Conservation (phyloP, 2,797 vertebrate genomes). For the Argyrosomus regius region DNA sequence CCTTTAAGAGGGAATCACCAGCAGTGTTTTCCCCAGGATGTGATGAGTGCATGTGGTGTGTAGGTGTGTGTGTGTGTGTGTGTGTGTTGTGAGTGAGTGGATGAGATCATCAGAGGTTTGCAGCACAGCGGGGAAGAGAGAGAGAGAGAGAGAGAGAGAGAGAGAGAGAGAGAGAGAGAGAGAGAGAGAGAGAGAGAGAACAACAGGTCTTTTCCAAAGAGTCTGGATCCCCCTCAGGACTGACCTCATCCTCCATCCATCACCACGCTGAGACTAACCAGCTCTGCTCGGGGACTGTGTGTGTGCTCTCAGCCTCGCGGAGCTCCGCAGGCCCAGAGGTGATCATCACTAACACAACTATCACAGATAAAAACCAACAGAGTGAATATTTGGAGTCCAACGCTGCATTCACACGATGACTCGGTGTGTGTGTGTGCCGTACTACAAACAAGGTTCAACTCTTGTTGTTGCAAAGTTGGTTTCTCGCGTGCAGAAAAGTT, state of each 20-base stretch:
- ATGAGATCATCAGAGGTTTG: no score
- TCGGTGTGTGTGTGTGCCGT: no score
- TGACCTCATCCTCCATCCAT: constrained; percentile 72
- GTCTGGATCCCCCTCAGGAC: constrained; percentile 69
- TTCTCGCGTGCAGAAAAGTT: no score
- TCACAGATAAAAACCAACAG: not conserved
- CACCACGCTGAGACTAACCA: constrained; percentile 40
- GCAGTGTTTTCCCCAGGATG: constrained; percentile 57
- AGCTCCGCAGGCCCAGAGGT: not conserved
- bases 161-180: no score
- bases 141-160: no score
- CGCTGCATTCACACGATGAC: not conserved
- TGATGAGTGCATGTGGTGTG: constrained; percentile 31
- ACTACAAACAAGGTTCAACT: no score
- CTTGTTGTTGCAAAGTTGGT: no score
- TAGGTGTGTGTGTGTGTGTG: constrained; percentile 11
- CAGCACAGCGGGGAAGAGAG: no score
- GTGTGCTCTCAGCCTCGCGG: not conserved
- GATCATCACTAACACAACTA: not conserved
- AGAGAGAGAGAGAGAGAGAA: no score
- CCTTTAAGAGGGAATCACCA: constrained; percentile 70
- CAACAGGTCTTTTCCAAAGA: constrained; percentile 40
- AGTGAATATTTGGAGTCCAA: not conserved
- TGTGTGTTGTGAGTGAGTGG: no score
- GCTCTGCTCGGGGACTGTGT: constrained; percentile 15